phyloP scores from a whole-genome alignment of 2,888 invertebrate genomes.

The Myopa testacea region DNA sequence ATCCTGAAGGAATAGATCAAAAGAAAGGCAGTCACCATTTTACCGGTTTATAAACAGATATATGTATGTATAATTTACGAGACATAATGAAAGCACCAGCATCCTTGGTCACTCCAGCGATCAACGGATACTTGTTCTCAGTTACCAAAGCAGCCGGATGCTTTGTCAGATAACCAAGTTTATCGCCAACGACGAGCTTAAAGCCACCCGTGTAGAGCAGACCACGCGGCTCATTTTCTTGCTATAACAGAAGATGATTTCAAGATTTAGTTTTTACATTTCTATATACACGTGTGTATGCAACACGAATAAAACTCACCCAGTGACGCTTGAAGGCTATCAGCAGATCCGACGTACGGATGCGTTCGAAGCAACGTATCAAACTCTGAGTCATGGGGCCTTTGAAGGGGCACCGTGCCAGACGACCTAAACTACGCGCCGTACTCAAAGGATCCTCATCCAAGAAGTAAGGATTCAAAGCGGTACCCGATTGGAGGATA shows the following conservation, averaged over 20 bases:
- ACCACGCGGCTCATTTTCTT: slow-evolving; percentile 57
- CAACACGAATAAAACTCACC: slow-evolving; percentile 41
- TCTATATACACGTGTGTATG: neutral
- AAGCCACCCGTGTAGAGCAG: slow-evolving; percentile 58
- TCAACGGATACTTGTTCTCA: slow-evolving; percentile 60
- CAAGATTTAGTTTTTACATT: neutral
- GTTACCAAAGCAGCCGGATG: slow-evolving; percentile 59
- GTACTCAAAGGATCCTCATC: slow-evolving; percentile 67
- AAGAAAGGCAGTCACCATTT: neutral
- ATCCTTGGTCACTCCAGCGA: slow-evolving; percentile 69
- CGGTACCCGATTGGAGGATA: slow-evolving; percentile 72
- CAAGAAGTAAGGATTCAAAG: slow-evolving; percentile 70
- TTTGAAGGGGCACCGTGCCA: slow-evolving; percentile 60
- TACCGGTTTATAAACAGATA: too few species aligned
- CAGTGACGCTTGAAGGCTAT: slow-evolving; percentile 55
- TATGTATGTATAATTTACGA: slow-evolving; percentile 55
- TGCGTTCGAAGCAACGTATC: slow-evolving; percentile 54
- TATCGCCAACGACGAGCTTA: slow-evolving; percentile 62
- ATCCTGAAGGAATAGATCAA: slow-evolving; percentile 51
- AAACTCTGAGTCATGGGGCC: slow-evolving; percentile 40
- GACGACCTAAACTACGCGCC: slow-evolving; percentile 63
- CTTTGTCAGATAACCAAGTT: slow-evolving; percentile 58
- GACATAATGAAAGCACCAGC: slow-evolving; percentile 69
- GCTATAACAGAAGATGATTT: slow-evolving; percentile 40
- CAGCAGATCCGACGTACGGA: slow-evolving; percentile 59